Evolutionary conservation across 2,888 invertebrate genomes (phyloP).

Genomic region (Drosophila fungiperda): DNA sequence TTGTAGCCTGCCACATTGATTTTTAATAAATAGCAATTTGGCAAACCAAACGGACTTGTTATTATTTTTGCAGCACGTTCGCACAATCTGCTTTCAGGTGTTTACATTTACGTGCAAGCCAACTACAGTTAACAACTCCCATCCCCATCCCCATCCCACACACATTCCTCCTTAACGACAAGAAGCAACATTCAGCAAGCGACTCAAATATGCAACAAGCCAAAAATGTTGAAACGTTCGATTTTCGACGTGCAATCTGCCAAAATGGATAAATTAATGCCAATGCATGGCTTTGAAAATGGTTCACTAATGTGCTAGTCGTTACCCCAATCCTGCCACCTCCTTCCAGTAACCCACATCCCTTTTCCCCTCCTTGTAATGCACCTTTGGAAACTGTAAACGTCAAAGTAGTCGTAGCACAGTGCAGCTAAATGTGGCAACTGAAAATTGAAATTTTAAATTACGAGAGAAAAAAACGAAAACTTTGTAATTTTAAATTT

Average conservation of each 20-base stretch:
- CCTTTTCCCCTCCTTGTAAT: background rate
- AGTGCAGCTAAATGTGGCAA: conserved; percentile 6
- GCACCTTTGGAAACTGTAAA: background rate
- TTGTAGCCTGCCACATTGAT: conserved; percentile 72
- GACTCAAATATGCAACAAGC: conserved; percentile 69
- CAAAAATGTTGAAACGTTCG: conserved; percentile 17
- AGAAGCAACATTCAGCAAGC: conserved; percentile 27
- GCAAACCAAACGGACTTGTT: conserved; percentile 63
- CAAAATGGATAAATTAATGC: conserved; percentile 50
- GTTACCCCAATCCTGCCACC: conserved; percentile 7
- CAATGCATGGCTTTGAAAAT: conserved; percentile 27
- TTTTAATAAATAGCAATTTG: conserved; percentile 79
- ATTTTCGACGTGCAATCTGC: conserved; percentile 22
- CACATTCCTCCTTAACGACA: background rate
- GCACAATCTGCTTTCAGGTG: conserved; percentile 50
- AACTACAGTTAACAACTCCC: conserved; percentile 2
- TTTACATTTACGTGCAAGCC: conserved; percentile 34
- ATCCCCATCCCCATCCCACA: background rate
- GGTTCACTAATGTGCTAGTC: conserved; percentile 41
- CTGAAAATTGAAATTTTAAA: background rate
- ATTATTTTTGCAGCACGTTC: conserved; percentile 66
- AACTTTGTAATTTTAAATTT: background rate
- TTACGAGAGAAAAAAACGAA: background rate
- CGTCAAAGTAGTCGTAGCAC: conserved; percentile 12
- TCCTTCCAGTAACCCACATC: background rate